phyloP scores from a whole-genome alignment of 2,888 invertebrate genomes.

The Rhogogaster chlorosoma region DNA sequence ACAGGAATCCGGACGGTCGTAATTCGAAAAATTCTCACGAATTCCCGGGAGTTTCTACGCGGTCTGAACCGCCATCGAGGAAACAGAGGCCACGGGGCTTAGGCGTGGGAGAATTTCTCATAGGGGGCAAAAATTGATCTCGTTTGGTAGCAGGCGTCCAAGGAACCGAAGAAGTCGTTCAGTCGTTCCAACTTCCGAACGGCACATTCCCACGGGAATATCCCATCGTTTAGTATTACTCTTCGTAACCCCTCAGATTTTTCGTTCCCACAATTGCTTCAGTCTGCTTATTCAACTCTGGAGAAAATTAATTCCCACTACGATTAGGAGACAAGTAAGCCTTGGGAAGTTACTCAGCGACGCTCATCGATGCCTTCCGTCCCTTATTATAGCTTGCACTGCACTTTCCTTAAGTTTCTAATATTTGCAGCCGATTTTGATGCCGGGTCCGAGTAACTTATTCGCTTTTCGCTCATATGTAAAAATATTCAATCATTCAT shows the following conservation, averaged over 20 bases:
- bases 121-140: conserved; percentile 66
- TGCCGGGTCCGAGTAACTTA: background rate
- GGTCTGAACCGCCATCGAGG: conserved; percentile 23
- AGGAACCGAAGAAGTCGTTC: conserved; percentile 64
- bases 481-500: background rate
- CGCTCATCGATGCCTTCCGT: background rate
- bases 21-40: conserved; percentile 38
- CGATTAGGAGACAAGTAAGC: conserved; percentile 70
- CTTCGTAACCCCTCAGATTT: conserved; percentile 23
- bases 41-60: conserved; percentile 12
- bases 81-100: background rate
- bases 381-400: background rate
- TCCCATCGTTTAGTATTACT: conserved; percentile 33
- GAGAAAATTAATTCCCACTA: conserved; percentile 73
- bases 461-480: background rate
- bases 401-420: background rate
- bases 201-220: conserved; percentile 52
- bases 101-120: conserved; percentile 68
- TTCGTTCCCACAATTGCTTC: conserved; percentile 67
- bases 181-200: background rate
- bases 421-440: background rate
- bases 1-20: conserved; percentile 9
- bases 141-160: conserved; percentile 70
- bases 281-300: conserved; percentile 69
- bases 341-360: background rate